Conservation (phyloP, 2,113 vertebrate genomes). For the Proteles cristata region DNA sequence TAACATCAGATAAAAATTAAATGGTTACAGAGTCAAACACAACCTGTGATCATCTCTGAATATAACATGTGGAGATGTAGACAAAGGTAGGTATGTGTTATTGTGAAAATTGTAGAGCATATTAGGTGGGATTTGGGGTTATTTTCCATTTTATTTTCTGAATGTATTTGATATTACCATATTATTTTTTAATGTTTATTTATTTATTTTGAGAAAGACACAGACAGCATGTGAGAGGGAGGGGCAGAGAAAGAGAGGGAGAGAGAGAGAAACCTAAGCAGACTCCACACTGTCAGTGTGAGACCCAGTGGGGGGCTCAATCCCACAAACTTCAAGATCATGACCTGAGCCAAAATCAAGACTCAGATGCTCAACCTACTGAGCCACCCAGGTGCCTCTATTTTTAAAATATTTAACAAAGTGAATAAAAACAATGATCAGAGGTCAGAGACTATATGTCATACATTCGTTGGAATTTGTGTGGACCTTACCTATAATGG, state of each 20-base stretch:
- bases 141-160: background rate
- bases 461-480: background rate
- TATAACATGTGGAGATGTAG: background rate
- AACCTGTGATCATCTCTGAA: background rate
- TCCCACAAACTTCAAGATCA: too few species aligned
- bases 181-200: background rate
- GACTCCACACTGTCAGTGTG: too few species aligned
- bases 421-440: background rate
- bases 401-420: background rate
- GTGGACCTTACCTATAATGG: background rate
- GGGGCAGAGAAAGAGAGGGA: too few species aligned
- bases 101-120: background rate
- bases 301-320: too few species aligned
- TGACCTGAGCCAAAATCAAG: too few species aligned
- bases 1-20: background rate
- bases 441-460: background rate
- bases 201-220: too few species aligned
- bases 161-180: background rate
- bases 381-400: too few species aligned
- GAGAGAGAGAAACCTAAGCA: too few species aligned
- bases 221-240: too few species aligned
- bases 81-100: background rate
- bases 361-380: too few species aligned
- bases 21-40: background rate
- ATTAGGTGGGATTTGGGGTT: background rate